Percentiles rank a stretch among this genome's conserved stretches.
These are phyloP conservation scores for Pachyuromys duprasi DNA, from an alignment of 2,797 vertebrate genomes.

Conservation along the genomic window DNA sequence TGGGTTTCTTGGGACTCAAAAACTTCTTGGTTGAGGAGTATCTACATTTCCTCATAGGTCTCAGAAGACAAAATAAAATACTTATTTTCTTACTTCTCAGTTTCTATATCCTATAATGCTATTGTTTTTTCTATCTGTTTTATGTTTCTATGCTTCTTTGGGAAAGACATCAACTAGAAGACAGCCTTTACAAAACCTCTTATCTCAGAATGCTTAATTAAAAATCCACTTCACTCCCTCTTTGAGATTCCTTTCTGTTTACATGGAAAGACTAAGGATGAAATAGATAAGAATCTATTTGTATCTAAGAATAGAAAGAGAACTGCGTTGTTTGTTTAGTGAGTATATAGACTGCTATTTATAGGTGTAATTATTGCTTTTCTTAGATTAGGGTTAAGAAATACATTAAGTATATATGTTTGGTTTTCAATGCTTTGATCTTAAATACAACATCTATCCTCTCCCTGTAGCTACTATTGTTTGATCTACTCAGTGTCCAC, in stretches of 20 bases:
- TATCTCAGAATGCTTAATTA: background rate
- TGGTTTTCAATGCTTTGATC: background rate
- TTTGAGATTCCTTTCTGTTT: slow-evolving; percentile 62
- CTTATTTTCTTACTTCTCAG: slow-evolving; percentile 11
- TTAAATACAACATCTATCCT: background rate
- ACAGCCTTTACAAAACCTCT: background rate
- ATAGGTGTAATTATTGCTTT: slow-evolving; percentile 65
- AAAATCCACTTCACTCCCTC: background rate
- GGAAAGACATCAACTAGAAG: background rate
- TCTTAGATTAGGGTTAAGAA: slow-evolving; percentile 66
- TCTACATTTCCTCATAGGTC: background rate
- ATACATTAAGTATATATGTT: background rate
- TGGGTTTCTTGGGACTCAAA: background rate
- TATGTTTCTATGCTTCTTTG: background rate
- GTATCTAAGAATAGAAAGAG: slow-evolving; percentile 63
- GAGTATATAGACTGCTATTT: slow-evolving; percentile 65
- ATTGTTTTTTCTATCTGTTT: background rate
- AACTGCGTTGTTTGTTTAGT: slow-evolving; percentile 50
- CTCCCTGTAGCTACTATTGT: background rate
- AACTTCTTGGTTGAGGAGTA: background rate
- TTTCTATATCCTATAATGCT: background rate
- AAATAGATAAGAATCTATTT: slow-evolving; percentile 65
- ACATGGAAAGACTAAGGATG: slow-evolving; percentile 23
- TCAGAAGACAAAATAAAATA: slow-evolving; percentile 17
- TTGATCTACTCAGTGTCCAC: background rate